phyloP scores from a whole-genome alignment of 1,140 invertebrate species.

The Phymorhynchus buccinoides region DNA sequence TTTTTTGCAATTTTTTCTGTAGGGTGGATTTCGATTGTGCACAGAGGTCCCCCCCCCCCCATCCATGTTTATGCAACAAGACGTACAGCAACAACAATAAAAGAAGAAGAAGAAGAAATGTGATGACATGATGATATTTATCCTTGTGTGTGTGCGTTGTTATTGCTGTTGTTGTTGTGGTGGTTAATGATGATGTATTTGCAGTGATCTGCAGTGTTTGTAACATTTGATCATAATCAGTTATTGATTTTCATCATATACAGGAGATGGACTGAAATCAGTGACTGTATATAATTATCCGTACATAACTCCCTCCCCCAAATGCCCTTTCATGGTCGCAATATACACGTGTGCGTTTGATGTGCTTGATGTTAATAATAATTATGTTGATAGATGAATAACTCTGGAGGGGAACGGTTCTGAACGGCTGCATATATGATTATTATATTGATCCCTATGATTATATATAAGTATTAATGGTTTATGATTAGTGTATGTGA shows the following conservation, averaged over 20 bases:
- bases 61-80: neutral
- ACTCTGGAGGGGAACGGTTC: neutral
- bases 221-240: neutral
- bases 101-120: neutral
- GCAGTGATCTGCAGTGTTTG: neutral
- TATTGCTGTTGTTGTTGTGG: too few relatives aligned
- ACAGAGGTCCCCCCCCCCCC: too few relatives aligned
- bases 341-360: neutral
- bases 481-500: too few relatives aligned
- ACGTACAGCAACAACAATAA: neutral
- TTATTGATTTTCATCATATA: neutral
- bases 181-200: neutral
- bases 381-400: neutral
- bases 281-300: too few relatives aligned
- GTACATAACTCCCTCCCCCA: neutral
- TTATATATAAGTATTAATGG: too few relatives aligned
- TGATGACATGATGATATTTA: neutral
- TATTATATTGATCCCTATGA: too few relatives aligned
- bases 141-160: neutral
- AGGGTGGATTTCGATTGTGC: too few relatives aligned
- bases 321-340: neutral
- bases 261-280: neutral
- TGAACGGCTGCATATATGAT: neutral
- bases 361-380: neutral
- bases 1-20: too few relatives aligned